Percentiles rank a stretch among this genome's conserved stretches.
Conservation (phyloP, 2,888 invertebrate genomes). For the Nudaria mundana region DNA sequence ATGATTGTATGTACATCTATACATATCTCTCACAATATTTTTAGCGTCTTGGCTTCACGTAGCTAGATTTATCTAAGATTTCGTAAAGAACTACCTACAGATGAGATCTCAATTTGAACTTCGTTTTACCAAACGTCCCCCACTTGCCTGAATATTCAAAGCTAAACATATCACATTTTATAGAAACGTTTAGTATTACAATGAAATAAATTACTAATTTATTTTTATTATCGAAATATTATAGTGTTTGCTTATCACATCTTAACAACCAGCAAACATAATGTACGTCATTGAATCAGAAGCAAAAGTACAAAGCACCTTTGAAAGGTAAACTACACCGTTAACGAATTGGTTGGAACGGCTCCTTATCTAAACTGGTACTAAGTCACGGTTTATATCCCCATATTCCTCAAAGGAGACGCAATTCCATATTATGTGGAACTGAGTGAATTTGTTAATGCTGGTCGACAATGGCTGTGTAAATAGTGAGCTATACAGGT, state of each 20-base stretch:
- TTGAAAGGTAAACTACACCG: too few relatives aligned
- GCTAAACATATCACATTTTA: conserved; percentile 69
- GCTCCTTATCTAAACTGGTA: too few relatives aligned
- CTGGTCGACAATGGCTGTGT: conserved; percentile 55
- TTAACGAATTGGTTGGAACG: too few relatives aligned
- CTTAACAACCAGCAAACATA: conserved; percentile 39
- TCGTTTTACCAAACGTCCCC: conserved; percentile 65
- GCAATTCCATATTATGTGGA: too few relatives aligned
- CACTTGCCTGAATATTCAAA: conserved; percentile 58
- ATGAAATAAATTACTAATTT: conserved; percentile 46
- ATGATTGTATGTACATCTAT: conserved; percentile 37
- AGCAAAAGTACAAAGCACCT: too few relatives aligned
- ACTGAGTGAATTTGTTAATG: conserved; percentile 23
- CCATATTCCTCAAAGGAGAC: too few relatives aligned
- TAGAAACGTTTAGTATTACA: conserved; percentile 55
- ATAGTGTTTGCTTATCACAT: conserved; percentile 39
- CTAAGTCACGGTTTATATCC: too few relatives aligned
- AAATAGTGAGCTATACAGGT: conserved; percentile 55
- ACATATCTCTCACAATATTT: conserved; percentile 51
- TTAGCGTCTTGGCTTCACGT: conserved; percentile 77
- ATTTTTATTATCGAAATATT: conserved; percentile 37
- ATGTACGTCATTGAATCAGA: too few relatives aligned
- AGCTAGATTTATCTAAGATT: conserved; percentile 71
- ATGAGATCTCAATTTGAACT: conserved; percentile 81
- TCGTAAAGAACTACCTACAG: conserved; percentile 72